Conservation (phyloP, 2,888 invertebrate species). For the Itoplectis maculator region DNA sequence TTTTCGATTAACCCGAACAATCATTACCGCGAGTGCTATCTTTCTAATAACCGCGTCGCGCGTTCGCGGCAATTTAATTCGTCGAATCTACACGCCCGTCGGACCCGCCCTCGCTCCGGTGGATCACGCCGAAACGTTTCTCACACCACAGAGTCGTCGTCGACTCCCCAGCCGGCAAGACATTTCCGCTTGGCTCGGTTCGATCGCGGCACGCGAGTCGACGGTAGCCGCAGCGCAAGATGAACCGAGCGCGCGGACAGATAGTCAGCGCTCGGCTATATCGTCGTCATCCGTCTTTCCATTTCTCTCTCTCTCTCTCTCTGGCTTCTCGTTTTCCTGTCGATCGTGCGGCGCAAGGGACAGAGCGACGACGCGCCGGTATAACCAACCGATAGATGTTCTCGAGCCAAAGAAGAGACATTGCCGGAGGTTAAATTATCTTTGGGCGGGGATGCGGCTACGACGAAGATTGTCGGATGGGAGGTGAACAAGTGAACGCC, state of each 20-base stretch:
- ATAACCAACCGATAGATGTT: slow-evolving; percentile 58
- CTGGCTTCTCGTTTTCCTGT: slow-evolving; percentile 46
- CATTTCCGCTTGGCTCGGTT: slow-evolving; percentile 60
- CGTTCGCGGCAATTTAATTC: slow-evolving; percentile 60
- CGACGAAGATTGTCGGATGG: slow-evolving; percentile 45
- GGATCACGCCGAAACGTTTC: slow-evolving; percentile 57
- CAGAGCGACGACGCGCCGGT: slow-evolving; percentile 49
- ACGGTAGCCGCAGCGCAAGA: slow-evolving; percentile 41
- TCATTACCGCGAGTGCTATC: slow-evolving; percentile 44
- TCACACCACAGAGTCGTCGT: slow-evolving; percentile 62
- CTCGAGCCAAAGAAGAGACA: slow-evolving; percentile 51
- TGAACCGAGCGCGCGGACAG: slow-evolving; percentile 50
- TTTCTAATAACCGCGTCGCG: slow-evolving; percentile 53
- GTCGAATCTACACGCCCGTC: slow-evolving; percentile 37
- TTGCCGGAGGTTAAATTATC: slow-evolving; percentile 63
- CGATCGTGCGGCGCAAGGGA: slow-evolving; percentile 41
- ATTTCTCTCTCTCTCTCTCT: slow-evolving; percentile 11
- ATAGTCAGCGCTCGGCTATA: slow-evolving; percentile 24
- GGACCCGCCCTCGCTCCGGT: slow-evolving; percentile 42
- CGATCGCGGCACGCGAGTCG: slow-evolving; percentile 48
- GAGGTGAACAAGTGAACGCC: slow-evolving; percentile 16
- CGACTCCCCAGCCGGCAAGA: slow-evolving; percentile 14
- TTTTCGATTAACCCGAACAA: slow-evolving; percentile 35
- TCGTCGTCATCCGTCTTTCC: slow-evolving; percentile 20
- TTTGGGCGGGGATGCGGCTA: slow-evolving; percentile 40